These are phyloP conservation scores for Drosophila engyochracea DNA, from an alignment of 2,888 invertebrate species.

Conservation along the genomic window DNA sequence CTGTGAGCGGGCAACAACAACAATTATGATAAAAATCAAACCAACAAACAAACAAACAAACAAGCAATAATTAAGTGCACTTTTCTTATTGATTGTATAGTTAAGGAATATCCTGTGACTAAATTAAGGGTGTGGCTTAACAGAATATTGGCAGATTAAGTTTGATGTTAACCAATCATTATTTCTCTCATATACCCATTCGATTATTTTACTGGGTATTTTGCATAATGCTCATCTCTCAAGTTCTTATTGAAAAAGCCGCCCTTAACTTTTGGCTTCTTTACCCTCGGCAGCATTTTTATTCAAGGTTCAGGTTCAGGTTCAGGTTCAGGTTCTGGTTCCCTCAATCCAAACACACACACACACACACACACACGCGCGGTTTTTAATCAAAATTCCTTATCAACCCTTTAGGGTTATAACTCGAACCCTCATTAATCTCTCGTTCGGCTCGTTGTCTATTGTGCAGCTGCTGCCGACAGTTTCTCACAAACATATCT, in stretches of 20 bases:
- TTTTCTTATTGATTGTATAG: conserved; percentile 8
- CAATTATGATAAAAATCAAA: conserved; percentile 28
- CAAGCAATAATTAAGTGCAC: conserved; percentile 48
- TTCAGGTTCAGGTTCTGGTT: conserved; percentile 2
- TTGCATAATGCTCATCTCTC: not conserved
- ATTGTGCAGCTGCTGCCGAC: conserved; percentile 44
- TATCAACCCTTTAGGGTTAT: conserved; percentile 64
- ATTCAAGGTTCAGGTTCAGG: conserved; percentile 37
- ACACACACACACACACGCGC: conserved; percentile 12
- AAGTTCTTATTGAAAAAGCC: conserved; percentile 2
- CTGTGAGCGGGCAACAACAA: conserved; percentile 33
- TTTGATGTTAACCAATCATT: not conserved
- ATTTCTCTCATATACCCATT: not conserved
- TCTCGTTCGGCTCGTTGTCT: conserved; percentile 45
- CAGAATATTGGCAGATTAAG: not conserved
- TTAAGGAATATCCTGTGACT: conserved; percentile 1
- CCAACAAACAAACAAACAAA: conserved; percentile 37
- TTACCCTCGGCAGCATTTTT: conserved; percentile 20
- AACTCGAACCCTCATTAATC: conserved; percentile 72
- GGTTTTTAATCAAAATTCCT: conserved; percentile 66
- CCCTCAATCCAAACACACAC: not conserved
- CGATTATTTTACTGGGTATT: conserved; percentile 2
- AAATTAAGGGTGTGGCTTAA: not conserved
- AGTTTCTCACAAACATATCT: conserved; percentile 46
- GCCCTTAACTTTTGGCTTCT: conserved; percentile 43